Evolutionary conservation across 37 sponge, comb jelly and placozoan species (phyloP), one percentile per base, ranked within the genome.

Genomic region (Theonella swinhoei): DNA sequence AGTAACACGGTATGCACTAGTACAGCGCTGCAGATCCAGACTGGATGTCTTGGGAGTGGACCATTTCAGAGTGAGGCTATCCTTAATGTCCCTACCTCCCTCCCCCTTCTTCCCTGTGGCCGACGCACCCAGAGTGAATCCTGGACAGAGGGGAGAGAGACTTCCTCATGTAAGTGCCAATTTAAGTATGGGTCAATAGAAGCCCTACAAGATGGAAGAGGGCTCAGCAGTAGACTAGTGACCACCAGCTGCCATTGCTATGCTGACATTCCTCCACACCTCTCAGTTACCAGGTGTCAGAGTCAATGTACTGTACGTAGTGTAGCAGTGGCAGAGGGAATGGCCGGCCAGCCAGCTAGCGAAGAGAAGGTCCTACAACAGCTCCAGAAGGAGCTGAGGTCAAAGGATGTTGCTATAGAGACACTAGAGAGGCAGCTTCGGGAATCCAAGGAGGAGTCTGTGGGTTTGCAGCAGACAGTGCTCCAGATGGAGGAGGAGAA

Each of bases 1-100:
- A 31, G 96, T 90, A 66, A 96, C 91, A 11, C 96, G 83, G 75
- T 86, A 93, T 64, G 91, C 90, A 47, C 91, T 88, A 65, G 96
- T 85, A 62, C 94, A 96, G 63, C 66, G 76, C 72, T 88, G 91
- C 38, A 93, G 64, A 5, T 96, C 96, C 4, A 83, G 70, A 32
- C 82, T 39, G 33, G 81, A 77, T 9, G 79, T 68, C 34, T 87
- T 88, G 68, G 95, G 95, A 28, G 81, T 91, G 66, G 92, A 91
- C 95, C 93, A 94, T 66, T 76, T 84, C 31, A 94, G 68, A 24
- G 61, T 74, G 35, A 93, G 83, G 8, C 41, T 28, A 39, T 78
- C 84, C 33, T 82, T 72, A 22, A 74, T n/a, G 4, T 62, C 72
- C 64, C 33, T 78, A 9, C n/a, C 26, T 30, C 62, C 59, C 4